Percentiles rank a stretch among this genome's conserved stretches.
These are phyloP conservation scores for Hippocampus abdominalis DNA, from an alignment of 2,113 vertebrate genomes.

Conservation along the genomic window DNA sequence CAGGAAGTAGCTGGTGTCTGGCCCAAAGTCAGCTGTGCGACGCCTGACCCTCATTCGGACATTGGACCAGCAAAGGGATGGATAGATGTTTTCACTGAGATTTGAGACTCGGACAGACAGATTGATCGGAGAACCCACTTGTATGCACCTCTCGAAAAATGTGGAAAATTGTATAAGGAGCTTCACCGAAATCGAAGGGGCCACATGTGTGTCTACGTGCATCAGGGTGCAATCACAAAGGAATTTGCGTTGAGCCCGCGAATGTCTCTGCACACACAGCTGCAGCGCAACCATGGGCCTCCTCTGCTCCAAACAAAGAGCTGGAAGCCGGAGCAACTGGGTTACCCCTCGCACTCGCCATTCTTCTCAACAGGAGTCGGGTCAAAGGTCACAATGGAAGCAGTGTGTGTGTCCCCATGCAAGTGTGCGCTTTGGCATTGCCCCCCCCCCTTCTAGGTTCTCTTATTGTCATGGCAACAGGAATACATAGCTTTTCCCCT, in stretches of 20 bases:
- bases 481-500: constrained; percentile 42
- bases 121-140: neutral
- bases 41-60: too few species aligned
- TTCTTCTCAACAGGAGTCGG: constrained; percentile 43
- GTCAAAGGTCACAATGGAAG: constrained; percentile 47
- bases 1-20: too few species aligned
- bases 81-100: too few species aligned
- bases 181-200: neutral
- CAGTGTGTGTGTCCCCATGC: constrained; percentile 27
- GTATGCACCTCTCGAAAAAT: neutral
- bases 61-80: too few species aligned
- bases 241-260: constrained; percentile 49
- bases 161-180: neutral
- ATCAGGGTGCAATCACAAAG: constrained; percentile 29
- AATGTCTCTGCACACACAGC: constrained; percentile 46
- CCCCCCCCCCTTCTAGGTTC: constrained; percentile 14
- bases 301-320: constrained; percentile 62
- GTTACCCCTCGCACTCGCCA: constrained; percentile 31
- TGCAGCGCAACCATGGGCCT: constrained; percentile 59
- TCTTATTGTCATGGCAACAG: constrained; percentile 60
- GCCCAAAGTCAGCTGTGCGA: too few species aligned
- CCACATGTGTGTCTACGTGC: neutral
- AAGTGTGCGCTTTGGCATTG: constrained; percentile 10
- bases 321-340: constrained; percentile 55
- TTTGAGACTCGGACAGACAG: too few species aligned